phyloP scores from a whole-genome alignment of 2,797 vertebrate species.

The Enteromius fasciolatus region DNA sequence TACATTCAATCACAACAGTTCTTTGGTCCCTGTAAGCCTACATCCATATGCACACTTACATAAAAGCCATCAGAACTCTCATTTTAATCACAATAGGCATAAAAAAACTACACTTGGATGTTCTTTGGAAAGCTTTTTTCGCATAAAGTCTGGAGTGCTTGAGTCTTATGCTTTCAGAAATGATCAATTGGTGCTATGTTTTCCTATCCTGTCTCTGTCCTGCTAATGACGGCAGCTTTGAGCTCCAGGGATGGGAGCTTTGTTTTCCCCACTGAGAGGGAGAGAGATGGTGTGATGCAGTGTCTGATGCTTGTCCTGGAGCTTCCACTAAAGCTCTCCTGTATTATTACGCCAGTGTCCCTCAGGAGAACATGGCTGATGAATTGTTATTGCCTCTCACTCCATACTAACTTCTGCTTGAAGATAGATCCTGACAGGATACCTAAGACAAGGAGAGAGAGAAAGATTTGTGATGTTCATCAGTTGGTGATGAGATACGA shows the following conservation, averaged over 20 bases:
- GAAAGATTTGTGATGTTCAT: neutral
- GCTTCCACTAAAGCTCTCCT: conserved; percentile 63
- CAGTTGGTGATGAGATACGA: neutral
- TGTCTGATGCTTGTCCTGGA: conserved; percentile 63
- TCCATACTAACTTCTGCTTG: conserved; percentile 45
- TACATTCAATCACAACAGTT: conserved; percentile 28
- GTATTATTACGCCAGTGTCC: conserved; percentile 62
- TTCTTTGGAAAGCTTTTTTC: conserved; percentile 13
- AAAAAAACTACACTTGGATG: conserved; percentile 8
- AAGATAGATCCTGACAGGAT: conserved; percentile 51
- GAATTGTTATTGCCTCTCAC: conserved; percentile 60
- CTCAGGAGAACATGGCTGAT: conserved; percentile 58
- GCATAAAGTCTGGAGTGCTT: conserved; percentile 6
- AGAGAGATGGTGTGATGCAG: conserved; percentile 45
- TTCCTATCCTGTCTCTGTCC: conserved; percentile 35
- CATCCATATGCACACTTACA: conserved; percentile 20
- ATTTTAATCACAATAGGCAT: conserved; percentile 28
- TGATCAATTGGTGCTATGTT: conserved; percentile 39
- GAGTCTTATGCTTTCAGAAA: conserved; percentile 47
- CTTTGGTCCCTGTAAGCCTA: conserved; percentile 38
- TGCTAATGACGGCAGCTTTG: conserved; percentile 49
- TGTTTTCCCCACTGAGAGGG: conserved; percentile 47
- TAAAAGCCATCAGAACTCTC: conserved; percentile 19
- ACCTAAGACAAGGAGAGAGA: conserved; percentile 38
- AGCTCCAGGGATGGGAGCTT: conserved; percentile 52